A percentile compares a stretch with the other conserved stretches of the same genome.
Conservation (phyloP, 2,113 vertebrate genomes). For the Stigmatopora argus region DNA sequence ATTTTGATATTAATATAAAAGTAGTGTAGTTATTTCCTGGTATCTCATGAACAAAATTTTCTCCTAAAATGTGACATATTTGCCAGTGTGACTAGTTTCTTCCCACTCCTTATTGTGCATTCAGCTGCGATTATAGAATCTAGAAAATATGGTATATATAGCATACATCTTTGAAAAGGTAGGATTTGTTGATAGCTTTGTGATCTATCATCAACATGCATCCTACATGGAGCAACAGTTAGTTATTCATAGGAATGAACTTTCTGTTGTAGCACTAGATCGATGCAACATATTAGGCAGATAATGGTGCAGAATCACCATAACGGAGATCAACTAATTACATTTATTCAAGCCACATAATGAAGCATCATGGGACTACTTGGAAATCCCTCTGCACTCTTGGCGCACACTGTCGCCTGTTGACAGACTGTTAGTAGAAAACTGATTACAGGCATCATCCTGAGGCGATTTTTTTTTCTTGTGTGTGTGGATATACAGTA, state of each 20-base stretch:
- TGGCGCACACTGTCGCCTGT: not conserved
- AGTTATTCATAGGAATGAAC: not conserved
- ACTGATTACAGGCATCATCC: conserved; percentile 23
- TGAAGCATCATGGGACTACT: conserved; percentile 45
- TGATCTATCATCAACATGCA: not conserved
- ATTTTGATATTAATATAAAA: too few species aligned
- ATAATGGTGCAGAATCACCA: conserved; percentile 6
- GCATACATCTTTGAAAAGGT: too few species aligned
- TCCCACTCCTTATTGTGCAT: too few species aligned
- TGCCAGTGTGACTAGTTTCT: too few species aligned
- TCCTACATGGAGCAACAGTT: not conserved
- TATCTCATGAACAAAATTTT: too few species aligned
- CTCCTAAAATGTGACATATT: too few species aligned
- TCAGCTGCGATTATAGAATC: too few species aligned
- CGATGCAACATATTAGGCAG: not conserved
- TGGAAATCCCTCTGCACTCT: conserved; percentile 29
- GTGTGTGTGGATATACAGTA: not conserved
- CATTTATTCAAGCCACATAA: conserved; percentile 44
- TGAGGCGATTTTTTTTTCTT: not conserved
- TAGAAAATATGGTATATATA: too few species aligned
- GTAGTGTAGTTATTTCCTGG: too few species aligned
- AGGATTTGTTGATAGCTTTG: not conserved
- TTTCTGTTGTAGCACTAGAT: not conserved
- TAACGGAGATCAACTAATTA: conserved; percentile 29
- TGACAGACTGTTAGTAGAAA: conserved; percentile 21